These are phyloP conservation scores for Oncorhynchus clarkii DNA, from an alignment of 2,113 vertebrate genomes.

Conservation along the genomic window DNA sequence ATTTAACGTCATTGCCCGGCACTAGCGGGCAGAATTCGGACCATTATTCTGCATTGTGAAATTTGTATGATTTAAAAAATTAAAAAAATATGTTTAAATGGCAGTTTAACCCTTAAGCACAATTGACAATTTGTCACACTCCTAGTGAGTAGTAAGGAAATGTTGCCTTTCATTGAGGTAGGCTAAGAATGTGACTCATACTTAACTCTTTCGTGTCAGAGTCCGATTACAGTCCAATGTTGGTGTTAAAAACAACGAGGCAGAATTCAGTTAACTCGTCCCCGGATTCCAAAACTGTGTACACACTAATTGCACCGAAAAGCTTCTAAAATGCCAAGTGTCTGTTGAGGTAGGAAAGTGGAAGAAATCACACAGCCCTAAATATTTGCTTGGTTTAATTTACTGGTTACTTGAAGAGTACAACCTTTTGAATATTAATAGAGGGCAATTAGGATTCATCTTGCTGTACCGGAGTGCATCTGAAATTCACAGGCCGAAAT, in stretches of 20 bases:
- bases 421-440: neutral
- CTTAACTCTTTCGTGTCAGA: neutral
- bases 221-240: neutral
- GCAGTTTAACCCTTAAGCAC: too few relatives aligned
- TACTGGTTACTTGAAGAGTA: neutral
- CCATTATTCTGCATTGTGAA: too few relatives aligned
- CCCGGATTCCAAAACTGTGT: neutral
- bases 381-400: neutral
- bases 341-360: neutral
- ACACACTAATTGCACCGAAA: neutral
- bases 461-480: neutral
- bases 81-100: too few relatives aligned
- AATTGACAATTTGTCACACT: too few relatives aligned
- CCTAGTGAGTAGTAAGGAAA: neutral
- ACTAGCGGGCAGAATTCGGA: too few relatives aligned
- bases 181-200: neutral
- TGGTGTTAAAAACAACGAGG: neutral
- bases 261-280: neutral
- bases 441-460: neutral
- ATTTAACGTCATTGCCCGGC: too few relatives aligned
- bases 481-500: neutral
- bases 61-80: too few relatives aligned
- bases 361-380: neutral
- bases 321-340: neutral
- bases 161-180: neutral